Evolutionary conservation across 1,140 invertebrate genomes (phyloP).

Genomic region (Papilio dardanus): DNA sequence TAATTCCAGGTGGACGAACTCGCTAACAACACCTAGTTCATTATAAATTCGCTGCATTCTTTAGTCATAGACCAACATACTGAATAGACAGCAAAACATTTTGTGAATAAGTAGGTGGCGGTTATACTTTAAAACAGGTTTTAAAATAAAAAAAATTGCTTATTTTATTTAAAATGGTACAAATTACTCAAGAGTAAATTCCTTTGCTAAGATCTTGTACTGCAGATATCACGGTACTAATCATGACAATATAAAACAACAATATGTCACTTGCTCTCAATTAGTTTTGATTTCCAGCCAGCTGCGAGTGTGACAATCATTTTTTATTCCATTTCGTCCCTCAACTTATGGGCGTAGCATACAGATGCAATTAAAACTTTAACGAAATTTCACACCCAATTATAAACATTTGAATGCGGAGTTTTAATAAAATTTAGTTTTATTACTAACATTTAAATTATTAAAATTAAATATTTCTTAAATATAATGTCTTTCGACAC

Average conservation of each 20-base stretch:
- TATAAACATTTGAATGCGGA: too few relatives aligned
- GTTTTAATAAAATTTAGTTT: too few relatives aligned
- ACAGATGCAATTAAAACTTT: neutral
- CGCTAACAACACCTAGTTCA: too few relatives aligned
- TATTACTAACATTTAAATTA: neutral
- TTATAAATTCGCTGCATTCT: too few relatives aligned
- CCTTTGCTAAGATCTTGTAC: neutral
- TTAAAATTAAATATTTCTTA: neutral
- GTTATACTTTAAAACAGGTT: neutral
- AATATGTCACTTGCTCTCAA: neutral
- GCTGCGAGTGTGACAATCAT: neutral
- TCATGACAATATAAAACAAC: constrained; percentile 6
- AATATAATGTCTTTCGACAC: neutral
- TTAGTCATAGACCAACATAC: too few relatives aligned
- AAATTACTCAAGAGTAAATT: neutral
- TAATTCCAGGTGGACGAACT: too few relatives aligned
- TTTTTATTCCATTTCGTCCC: neutral
- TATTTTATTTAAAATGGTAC: neutral
- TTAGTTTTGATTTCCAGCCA: constrained; percentile 2
- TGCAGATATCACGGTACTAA: neutral
- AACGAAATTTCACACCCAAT: neutral
- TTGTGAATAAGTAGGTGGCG: neutral
- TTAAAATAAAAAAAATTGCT: too few relatives aligned
- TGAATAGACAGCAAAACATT: too few relatives aligned
- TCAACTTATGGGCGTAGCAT: neutral